Conservation (phyloP, 2,113 vertebrate genomes). For the Nettapus auritus region DNA sequence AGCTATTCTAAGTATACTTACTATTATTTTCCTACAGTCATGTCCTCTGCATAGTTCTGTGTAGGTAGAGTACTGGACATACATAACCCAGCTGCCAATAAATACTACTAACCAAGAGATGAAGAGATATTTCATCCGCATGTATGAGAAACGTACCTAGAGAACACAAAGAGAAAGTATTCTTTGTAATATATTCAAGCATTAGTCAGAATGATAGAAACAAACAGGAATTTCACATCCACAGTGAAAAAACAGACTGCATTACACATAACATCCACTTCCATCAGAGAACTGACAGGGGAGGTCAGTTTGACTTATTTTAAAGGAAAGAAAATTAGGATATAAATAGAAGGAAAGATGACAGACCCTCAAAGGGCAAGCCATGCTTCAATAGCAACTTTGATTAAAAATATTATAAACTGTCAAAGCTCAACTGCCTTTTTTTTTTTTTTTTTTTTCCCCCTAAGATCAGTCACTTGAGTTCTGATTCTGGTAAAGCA, state of each 20-base stretch:
- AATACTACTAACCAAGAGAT: constrained; percentile 96
- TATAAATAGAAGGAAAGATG: background rate
- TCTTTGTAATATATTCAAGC: constrained; percentile 17
- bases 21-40: constrained; percentile 94
- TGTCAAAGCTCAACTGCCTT: background rate
- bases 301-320: background rate
- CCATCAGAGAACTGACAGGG: background rate
- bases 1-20: constrained; percentile 77
- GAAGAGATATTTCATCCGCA: constrained; percentile 95
- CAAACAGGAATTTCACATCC: background rate
- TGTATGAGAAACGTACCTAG: constrained; percentile 90
- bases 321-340: background rate
- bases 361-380: background rate
- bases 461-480: background rate
- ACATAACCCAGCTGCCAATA: constrained; percentile 95
- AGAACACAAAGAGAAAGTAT: constrained; percentile 33
- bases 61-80: constrained; percentile 94
- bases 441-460: background rate
- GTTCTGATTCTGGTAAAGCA: background rate
- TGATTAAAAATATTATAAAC: background rate
- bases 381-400: background rate
- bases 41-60: constrained; percentile 95
- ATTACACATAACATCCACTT: background rate
- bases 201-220: background rate
- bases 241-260: background rate